A percentile compares a stretch with the other conserved stretches of the same genome.
Conservation (phyloP, 2,888 invertebrate genomes). For the Schizaphis graminum region DNA sequence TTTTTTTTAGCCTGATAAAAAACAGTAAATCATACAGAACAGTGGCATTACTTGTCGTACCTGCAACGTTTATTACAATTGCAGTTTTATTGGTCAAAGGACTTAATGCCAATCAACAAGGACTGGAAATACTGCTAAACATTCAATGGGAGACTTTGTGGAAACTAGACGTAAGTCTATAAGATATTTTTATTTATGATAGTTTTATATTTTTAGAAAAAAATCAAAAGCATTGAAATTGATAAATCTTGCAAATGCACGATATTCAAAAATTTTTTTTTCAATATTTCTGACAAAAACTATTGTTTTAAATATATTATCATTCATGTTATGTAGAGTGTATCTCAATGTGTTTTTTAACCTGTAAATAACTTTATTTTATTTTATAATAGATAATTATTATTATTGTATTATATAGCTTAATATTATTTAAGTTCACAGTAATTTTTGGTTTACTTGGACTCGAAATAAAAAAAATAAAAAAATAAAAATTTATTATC, state of each 20-base stretch:
- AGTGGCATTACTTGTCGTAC: constrained; percentile 72
- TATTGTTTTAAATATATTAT: background rate
- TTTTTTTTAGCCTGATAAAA: constrained; percentile 71
- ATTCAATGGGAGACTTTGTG: constrained; percentile 70
- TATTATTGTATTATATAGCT: background rate
- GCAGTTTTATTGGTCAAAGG: constrained; percentile 70
- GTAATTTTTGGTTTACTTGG: background rate
- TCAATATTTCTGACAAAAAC: background rate
- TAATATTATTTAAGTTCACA: background rate
- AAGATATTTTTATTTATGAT: background rate
- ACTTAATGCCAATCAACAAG: constrained; percentile 71
- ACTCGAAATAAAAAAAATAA: background rate
- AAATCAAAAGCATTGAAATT: background rate
- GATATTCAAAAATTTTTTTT: background rate
- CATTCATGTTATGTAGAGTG: background rate
- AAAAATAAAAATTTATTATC: too few species aligned
- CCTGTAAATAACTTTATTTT: background rate
- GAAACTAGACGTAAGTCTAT: constrained; percentile 71
- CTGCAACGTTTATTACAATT: constrained; percentile 71
- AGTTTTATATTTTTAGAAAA: background rate
- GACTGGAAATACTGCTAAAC: constrained; percentile 68
- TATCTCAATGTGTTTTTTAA: background rate
- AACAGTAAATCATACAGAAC: constrained; percentile 74
- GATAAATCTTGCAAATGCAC: background rate
- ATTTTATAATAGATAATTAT: background rate